Percentiles rank a stretch among this genome's conserved stretches.
phyloP scores from a whole-genome alignment of 2,888 invertebrate genomes.

The Biston betularia region DNA sequence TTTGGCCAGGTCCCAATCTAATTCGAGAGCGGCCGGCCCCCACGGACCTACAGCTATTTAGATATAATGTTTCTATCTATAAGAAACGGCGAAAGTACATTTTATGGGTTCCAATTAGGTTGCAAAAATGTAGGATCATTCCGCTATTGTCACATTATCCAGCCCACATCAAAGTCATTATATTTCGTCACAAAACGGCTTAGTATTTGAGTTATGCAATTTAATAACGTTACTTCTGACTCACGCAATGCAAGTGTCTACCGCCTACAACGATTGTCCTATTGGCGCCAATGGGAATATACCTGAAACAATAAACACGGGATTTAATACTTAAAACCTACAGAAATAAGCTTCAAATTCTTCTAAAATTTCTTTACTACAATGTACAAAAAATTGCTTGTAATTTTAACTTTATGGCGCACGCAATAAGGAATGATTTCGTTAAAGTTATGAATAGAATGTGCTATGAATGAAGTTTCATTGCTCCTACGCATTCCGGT shows the following conservation, averaged over 20 bases:
- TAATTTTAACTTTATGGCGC: neutral
- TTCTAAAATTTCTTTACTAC: neutral
- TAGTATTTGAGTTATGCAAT: slow-evolving; percentile 39
- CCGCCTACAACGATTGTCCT: slow-evolving; percentile 64
- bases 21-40: no score
- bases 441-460: slow-evolving; percentile 14
- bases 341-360: neutral
- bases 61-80: no score
- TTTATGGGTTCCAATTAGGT: neutral
- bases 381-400: neutral
- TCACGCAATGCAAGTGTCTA: slow-evolving; percentile 58
- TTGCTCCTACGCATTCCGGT: slow-evolving; percentile 60
- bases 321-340: neutral
- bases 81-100: no score
- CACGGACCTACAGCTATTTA: no score
- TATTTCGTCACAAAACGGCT: slow-evolving; percentile 22
- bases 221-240: slow-evolving; percentile 49
- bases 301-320: slow-evolving; percentile 23
- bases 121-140: slow-evolving; percentile 1
- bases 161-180: slow-evolving; percentile 25
- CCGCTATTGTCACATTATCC: slow-evolving; percentile 10
- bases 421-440: neutral
- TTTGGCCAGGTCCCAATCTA: no score
- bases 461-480: slow-evolving; percentile 58
- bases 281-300: slow-evolving; percentile 46